These are phyloP conservation scores for Procavia capensis DNA, from an alignment of 2,113 vertebrate genomes.

Conservation along the genomic window DNA sequence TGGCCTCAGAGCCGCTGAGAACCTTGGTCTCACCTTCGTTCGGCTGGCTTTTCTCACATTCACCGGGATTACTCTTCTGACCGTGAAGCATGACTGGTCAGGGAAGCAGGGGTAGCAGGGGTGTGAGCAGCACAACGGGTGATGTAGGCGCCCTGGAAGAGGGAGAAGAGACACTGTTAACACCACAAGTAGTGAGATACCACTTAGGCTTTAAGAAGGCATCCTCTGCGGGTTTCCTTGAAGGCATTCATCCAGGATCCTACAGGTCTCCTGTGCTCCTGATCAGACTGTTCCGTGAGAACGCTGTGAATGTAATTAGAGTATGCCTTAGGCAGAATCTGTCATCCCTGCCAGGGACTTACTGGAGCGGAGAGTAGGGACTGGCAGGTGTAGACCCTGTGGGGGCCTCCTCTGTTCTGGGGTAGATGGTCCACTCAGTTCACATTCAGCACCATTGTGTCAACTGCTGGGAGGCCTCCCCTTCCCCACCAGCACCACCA, in stretches of 20 bases:
- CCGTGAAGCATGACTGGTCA: not conserved
- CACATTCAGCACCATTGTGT: not conserved
- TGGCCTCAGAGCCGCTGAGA: not conserved
- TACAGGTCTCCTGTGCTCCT: not conserved
- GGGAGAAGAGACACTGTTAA: not conserved
- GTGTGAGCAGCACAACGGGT: not conserved
- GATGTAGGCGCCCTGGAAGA: not conserved
- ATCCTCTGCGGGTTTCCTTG: not conserved
- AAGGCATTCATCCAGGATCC: not conserved
- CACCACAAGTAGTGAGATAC: not conserved
- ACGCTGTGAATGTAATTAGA: not conserved
- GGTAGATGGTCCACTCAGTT: not conserved
- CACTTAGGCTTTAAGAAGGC: not conserved
- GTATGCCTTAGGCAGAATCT: not conserved
- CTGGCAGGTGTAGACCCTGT: not conserved
- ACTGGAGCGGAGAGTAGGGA: not conserved
- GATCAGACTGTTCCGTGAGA: not conserved
- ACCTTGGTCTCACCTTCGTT: not conserved
- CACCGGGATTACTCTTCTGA: not conserved
- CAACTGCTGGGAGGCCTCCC: not conserved
- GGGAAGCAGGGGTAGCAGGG: not conserved
- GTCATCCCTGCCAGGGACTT: not conserved
- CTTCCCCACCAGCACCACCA: rapidly evolving
- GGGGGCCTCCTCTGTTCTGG: not conserved
- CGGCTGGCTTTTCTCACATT: not conserved